Conservation (phyloP, 2,888 invertebrate species). For the Aphidius colemani region DNA sequence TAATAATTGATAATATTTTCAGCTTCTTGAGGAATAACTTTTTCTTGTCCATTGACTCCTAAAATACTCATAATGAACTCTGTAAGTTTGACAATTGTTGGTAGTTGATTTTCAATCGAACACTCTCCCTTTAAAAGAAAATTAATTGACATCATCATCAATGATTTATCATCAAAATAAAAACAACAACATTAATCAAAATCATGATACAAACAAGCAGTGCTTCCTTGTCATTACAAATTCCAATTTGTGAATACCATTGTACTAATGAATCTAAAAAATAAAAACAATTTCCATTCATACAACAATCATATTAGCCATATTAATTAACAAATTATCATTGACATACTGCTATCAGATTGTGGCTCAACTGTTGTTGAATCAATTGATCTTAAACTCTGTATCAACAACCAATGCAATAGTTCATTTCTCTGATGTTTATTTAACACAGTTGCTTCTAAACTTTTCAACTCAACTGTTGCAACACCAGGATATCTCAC, state of each 20-base stretch:
- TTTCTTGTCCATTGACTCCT: conserved; percentile 6
- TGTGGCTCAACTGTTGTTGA: conserved; percentile 8
- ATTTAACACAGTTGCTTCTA: conserved; percentile 13
- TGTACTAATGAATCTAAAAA: conserved; percentile 19
- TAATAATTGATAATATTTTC: conserved; percentile 13
- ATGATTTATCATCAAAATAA: background rate
- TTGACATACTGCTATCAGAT: conserved; percentile 17
- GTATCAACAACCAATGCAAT: conserved; percentile 20
- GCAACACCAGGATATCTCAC: conserved; percentile 25
- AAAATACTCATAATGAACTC: conserved; percentile 22
- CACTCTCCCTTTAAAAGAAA: conserved; percentile 19
- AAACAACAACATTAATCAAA: background rate
- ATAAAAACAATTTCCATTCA: background rate
- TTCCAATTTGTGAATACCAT: conserved; percentile 22
- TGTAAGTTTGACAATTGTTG: conserved; percentile 18
- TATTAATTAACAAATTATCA: background rate
- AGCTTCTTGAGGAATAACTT: background rate
- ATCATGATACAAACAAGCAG: conserved; percentile 14
- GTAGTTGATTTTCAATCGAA: conserved; percentile 17
- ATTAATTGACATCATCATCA: background rate
- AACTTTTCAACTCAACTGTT: conserved; percentile 15
- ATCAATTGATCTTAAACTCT: conserved; percentile 13
- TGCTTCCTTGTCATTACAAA: conserved; percentile 23
- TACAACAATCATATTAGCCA: background rate
- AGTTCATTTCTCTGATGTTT: conserved; percentile 22